Evolutionary conservation across 1,140 invertebrate genomes (phyloP).

Genomic region (Tetranychus cinnabarinus): DNA sequence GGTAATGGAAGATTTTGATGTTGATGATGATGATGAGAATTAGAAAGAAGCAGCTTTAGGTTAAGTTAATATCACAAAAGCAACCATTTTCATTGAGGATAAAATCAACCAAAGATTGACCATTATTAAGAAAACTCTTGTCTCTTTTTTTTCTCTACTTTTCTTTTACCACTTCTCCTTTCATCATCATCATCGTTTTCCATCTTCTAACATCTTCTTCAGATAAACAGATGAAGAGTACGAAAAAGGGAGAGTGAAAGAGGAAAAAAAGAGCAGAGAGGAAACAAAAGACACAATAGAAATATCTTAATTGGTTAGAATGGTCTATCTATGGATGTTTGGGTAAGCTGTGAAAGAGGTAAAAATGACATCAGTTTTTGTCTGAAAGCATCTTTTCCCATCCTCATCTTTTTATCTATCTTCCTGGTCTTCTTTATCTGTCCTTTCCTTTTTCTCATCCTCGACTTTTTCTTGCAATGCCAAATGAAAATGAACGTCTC

Average conservation of each 20-base stretch:
- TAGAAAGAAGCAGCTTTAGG: too few relatives aligned
- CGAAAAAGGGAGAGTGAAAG: neutral
- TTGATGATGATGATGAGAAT: too few relatives aligned
- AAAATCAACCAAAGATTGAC: neutral
- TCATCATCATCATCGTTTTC: neutral
- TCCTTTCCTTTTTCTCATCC: too few relatives aligned
- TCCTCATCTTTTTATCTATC: neutral
- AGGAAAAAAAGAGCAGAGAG: neutral
- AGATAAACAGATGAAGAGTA: neutral
- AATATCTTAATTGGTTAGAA: neutral
- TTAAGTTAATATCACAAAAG: neutral
- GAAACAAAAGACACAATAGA: neutral
- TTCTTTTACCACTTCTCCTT: neutral
- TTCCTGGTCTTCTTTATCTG: neutral
- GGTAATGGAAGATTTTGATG: neutral
- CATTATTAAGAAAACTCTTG: neutral
- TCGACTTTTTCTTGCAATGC: too few relatives aligned
- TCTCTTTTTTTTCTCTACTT: too few relatives aligned
- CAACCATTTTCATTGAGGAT: neutral
- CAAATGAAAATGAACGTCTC: too few relatives aligned
- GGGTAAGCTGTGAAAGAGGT: neutral
- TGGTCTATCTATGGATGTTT: neutral
- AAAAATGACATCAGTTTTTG: neutral
- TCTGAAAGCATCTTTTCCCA: neutral
- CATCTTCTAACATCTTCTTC: neutral